Conservation (phyloP, 2,888 invertebrate species). For the Lasioglossum marginatum region DNA sequence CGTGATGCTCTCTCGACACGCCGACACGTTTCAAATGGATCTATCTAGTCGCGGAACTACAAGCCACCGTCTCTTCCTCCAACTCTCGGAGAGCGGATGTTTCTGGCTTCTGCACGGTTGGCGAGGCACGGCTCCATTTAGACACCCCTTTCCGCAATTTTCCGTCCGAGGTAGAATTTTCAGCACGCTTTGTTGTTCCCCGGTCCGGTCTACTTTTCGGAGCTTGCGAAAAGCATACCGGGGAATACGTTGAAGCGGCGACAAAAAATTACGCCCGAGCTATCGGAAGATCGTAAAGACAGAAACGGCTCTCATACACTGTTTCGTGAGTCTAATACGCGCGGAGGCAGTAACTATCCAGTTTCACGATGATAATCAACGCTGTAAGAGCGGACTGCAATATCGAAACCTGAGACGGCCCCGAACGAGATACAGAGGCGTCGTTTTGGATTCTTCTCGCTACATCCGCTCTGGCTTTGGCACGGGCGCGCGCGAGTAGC, state of each 20-base stretch:
- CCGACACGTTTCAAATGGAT: constrained; percentile 20
- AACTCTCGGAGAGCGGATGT: not conserved
- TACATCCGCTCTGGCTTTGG: constrained; percentile 44
- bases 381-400: constrained; percentile 60
- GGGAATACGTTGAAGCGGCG: not conserved
- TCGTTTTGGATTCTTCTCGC: constrained; percentile 60
- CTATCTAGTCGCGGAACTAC: not conserved
- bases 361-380: constrained; percentile 66
- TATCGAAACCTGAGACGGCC: constrained; percentile 62
- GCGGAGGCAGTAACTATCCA: constrained; percentile 55
- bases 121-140: not conserved
- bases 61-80: not conserved
- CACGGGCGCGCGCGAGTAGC: constrained; percentile 10
- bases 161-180: not conserved
- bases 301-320: constrained; percentile 46
- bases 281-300: constrained; percentile 20
- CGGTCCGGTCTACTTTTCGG: not conserved
- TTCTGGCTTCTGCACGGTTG: not conserved
- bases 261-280: not conserved
- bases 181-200: not conserved
- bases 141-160: not conserved
- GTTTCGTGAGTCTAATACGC: constrained; percentile 39
- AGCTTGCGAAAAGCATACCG: not conserved
- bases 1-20: constrained; percentile 10
- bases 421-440: constrained; percentile 45